Percentiles rank a stretch among this genome's conserved stretches.
These are phyloP conservation scores for Hypotaenidia okinawae DNA, from an alignment of 2,797 vertebrate genomes.

Conservation along the genomic window DNA sequence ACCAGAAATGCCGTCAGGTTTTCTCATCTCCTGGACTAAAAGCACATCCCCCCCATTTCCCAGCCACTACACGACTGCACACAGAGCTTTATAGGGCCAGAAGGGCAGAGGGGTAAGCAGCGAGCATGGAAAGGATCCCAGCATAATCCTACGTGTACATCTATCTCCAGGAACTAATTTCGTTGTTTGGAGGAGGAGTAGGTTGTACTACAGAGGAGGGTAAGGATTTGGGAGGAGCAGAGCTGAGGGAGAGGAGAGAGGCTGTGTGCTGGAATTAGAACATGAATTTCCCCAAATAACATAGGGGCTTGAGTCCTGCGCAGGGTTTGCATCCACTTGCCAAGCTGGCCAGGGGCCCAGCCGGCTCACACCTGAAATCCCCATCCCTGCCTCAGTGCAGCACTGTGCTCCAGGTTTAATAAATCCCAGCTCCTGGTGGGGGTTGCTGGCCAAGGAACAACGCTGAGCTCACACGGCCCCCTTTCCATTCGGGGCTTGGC, in stretches of 20 bases:
- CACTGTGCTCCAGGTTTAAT: not conserved
- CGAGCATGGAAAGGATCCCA: not conserved
- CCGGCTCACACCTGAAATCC: constrained; percentile 9
- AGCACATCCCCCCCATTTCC: not conserved
- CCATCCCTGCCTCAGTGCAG: not conserved
- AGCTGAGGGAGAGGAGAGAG: not conserved
- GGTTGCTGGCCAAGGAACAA: not conserved
- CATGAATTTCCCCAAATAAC: not conserved
- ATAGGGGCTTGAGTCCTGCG: not conserved
- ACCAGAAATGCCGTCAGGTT: accelerated
- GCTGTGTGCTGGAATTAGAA: not conserved
- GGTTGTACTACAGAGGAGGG: not conserved
- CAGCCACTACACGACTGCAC: accelerated
- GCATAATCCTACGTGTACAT: accelerated
- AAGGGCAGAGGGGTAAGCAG: not conserved
- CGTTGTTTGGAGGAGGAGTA: not conserved
- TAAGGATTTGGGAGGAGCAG: not conserved
- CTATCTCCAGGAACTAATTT: not conserved
- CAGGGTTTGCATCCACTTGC: not conserved
- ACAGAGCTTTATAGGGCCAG: not conserved
- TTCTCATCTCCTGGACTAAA: not conserved
- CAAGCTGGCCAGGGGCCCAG: not conserved
- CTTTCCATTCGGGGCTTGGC: not conserved
- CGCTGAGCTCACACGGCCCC: not conserved
- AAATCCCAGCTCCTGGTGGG: not conserved